These are phyloP conservation scores for Gymnoscopelus braueri DNA, from an alignment of 2,797 vertebrate genomes.

Conservation along the genomic window DNA sequence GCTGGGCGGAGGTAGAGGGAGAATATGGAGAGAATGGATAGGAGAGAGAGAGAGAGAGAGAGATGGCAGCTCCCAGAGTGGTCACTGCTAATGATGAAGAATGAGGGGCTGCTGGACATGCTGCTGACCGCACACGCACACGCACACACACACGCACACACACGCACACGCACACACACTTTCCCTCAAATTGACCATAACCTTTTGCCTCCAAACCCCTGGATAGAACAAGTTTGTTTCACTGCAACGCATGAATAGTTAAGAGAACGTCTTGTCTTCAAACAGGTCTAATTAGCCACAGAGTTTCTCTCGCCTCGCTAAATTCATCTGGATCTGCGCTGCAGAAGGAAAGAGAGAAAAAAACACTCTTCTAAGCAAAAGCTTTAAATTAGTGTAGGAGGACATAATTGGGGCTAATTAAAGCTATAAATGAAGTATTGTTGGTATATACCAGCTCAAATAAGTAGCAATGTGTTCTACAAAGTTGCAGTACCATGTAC, in stretches of 20 bases:
- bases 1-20: not conserved
- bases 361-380: slow-evolving; percentile 24
- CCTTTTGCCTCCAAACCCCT: slow-evolving; percentile 22
- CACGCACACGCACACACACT: slow-evolving; percentile 1
- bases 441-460: slow-evolving; percentile 36
- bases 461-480: slow-evolving; percentile 36
- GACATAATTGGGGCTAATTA: slow-evolving; percentile 60
- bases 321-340: slow-evolving; percentile 46
- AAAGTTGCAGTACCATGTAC: slow-evolving; percentile 39
- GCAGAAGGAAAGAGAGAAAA: slow-evolving; percentile 12
- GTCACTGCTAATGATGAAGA: slow-evolving; percentile 76
- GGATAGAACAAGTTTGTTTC: slow-evolving; percentile 38
- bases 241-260: slow-evolving; percentile 44
- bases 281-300: slow-evolving; percentile 59
- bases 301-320: slow-evolving; percentile 28
- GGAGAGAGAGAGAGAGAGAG: slow-evolving; percentile 19
- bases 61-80: slow-evolving; percentile 54
- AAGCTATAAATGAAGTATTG: slow-evolving; percentile 30
- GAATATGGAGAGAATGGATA: slow-evolving; percentile 36
- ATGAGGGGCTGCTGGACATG: slow-evolving; percentile 61
- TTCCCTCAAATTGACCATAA: slow-evolving; percentile 11
- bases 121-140: slow-evolving; percentile 47
- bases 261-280: slow-evolving; percentile 41
- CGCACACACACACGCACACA: not conserved
- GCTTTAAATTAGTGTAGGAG: slow-evolving; percentile 42